A percentile compares a stretch with the other conserved stretches of the same genome.
Conservation (phyloP, 2,888 invertebrate genomes). For the Acrobasis consociella region DNA sequence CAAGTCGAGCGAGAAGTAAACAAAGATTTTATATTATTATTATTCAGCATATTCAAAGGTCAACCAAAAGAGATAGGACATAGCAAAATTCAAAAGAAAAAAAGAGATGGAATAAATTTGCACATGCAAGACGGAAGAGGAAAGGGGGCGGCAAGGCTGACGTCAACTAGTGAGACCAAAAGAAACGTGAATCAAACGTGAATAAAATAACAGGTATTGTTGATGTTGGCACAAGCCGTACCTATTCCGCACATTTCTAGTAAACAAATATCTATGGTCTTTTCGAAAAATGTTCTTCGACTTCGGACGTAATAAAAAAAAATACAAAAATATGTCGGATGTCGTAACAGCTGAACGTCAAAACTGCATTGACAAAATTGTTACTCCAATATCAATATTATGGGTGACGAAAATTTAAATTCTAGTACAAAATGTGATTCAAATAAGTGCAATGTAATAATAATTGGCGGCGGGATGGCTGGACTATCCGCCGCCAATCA, state of each 20-base stretch:
- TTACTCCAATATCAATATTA: conserved; percentile 65
- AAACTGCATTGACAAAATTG: conserved; percentile 61
- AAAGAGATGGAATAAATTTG: conserved; percentile 47
- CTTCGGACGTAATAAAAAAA: conserved; percentile 18
- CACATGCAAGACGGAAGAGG: conserved; percentile 46
- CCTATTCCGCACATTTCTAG: background rate
- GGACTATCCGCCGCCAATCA: conserved; percentile 93
- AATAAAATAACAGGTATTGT: background rate
- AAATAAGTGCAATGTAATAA: conserved; percentile 87
- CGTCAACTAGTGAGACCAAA: conserved; percentile 1
- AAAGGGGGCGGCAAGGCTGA: conserved; percentile 33
- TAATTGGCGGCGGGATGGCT: conserved; percentile 93
- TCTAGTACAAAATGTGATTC: conserved; percentile 76
- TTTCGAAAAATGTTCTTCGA: background rate
- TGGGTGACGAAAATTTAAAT: conserved; percentile 80
- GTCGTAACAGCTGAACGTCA: conserved; percentile 71
- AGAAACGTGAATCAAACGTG: background rate
- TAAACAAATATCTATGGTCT: conserved; percentile 1
- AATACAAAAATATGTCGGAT: conserved; percentile 41
- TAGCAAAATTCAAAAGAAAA: conserved; percentile 25
- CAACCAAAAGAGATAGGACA: conserved; percentile 56
- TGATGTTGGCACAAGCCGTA: background rate
- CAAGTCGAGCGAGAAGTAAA: conserved; percentile 72
- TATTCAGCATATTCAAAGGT: conserved; percentile 78
- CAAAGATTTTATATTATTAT: conserved; percentile 78